These are phyloP conservation scores for Brachypodius melanocephalos DNA, from an alignment of 2,113 vertebrate genomes.

Conservation along the genomic window DNA sequence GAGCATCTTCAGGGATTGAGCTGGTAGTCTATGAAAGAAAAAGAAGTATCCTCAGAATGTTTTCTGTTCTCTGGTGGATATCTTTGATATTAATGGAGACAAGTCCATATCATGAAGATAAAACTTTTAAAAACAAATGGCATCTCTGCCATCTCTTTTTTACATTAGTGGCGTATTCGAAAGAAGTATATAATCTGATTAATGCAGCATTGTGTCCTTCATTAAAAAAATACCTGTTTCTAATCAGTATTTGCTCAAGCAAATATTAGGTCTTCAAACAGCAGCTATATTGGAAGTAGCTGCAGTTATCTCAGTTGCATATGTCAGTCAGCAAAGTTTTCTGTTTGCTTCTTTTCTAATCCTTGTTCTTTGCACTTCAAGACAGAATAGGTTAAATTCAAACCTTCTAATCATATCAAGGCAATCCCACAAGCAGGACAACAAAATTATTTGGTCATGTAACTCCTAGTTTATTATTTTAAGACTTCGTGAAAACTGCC, in stretches of 20 bases:
- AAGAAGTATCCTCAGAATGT: background rate
- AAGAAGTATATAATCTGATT: background rate
- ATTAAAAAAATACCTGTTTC: background rate
- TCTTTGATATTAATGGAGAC: background rate
- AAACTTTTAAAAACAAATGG: background rate
- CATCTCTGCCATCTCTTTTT: background rate
- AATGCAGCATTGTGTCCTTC: background rate
- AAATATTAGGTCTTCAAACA: constrained; percentile 17
- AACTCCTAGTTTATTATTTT: background rate
- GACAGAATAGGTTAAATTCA: background rate
- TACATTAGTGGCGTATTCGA: background rate
- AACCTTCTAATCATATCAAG: background rate
- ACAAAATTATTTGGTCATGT: background rate
- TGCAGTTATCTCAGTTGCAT: background rate
- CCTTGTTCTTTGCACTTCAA: background rate
- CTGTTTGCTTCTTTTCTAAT: background rate
- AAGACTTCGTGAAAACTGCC: background rate
- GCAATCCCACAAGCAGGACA: background rate
- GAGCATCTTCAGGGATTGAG: background rate
- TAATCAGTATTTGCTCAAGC: background rate
- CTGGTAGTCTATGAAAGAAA: background rate
- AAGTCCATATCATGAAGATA: background rate
- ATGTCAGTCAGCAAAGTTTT: background rate
- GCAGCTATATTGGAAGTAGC: background rate
- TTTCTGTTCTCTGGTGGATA: background rate